A percentile compares a stretch with the other conserved stretches of the same genome.
phyloP scores from a whole-genome alignment of 2,113 vertebrate species.

The Alosa alosa region DNA sequence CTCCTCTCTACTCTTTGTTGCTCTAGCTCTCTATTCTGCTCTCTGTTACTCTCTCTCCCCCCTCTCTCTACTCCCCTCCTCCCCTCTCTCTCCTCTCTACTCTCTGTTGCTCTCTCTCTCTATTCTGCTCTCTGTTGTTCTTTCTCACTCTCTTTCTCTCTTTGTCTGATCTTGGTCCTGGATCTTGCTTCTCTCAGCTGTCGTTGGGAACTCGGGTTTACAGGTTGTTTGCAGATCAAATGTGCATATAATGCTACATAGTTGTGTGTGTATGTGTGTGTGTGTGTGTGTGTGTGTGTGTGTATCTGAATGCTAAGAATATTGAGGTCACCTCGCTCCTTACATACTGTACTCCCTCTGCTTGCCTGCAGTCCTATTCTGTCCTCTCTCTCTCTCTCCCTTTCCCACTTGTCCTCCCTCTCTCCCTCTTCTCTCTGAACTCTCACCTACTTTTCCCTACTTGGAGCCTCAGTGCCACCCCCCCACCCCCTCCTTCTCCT shows the following conservation, averaged over 20 bases:
- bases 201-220: not conserved
- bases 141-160: not conserved
- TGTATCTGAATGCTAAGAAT: not conserved
- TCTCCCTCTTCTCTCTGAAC: conserved; percentile 23
- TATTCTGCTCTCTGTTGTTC: not conserved
- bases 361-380: not conserved
- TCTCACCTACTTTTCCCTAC: conserved; percentile 44
- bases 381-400: not conserved
- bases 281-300: conserved; percentile 8
- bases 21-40: not conserved
- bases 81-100: too few species aligned
- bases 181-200: not conserved
- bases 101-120: not conserved
- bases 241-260: not conserved
- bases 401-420: not conserved
- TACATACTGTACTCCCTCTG: not conserved
- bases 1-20: not conserved
- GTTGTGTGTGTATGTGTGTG: not conserved
- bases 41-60: not conserved
- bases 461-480: not conserved
- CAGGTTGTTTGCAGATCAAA: not conserved
- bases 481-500: not conserved
- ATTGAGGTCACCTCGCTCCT: not conserved
- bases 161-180: not conserved
- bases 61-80: too few species aligned